Conservation (phyloP, 2,797 vertebrate genomes). For the Rhinogobio ventralis region DNA sequence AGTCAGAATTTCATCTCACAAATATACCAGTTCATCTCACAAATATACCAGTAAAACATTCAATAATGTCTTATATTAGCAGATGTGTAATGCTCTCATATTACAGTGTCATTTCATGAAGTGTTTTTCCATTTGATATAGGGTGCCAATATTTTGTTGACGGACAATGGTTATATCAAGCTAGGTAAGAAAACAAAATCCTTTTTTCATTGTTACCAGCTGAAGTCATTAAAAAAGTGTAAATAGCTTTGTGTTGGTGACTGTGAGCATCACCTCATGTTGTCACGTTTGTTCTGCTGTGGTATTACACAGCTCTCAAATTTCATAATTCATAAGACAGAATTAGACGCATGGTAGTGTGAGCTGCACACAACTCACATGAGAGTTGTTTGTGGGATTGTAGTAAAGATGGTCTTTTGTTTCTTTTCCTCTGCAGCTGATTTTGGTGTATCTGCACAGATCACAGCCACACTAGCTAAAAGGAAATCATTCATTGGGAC, state of each 20-base stretch:
- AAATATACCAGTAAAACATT: not conserved
- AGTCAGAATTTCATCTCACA: constrained; percentile 3
- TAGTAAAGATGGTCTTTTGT: not conserved
- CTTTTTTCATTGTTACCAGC: not conserved
- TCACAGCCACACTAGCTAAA: constrained; percentile 88
- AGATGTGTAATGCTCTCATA: not conserved
- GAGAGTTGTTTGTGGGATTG: not conserved
- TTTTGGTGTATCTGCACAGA: constrained; percentile 88
- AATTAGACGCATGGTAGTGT: not conserved
- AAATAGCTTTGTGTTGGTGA: constrained; percentile 23
- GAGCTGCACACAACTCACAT: not conserved
- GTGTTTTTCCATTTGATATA: constrained; percentile 69
- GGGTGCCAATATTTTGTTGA: constrained; percentile 90
- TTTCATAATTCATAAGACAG: constrained; percentile 23
- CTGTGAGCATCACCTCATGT: constrained; percentile 15
- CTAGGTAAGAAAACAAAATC: constrained; percentile 79
- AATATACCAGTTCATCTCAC: not conserved
- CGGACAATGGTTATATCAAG: constrained; percentile 88
- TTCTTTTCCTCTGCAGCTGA: constrained; percentile 75
- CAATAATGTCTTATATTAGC: constrained; percentile 1
- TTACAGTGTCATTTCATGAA: not conserved
- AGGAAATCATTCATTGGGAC: constrained; percentile 89
- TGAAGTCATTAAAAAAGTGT: constrained; percentile 9
- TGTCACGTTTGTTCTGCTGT: constrained; percentile 30
- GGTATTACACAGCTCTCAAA: constrained; percentile 5